These are phyloP conservation scores for Accipiter cooperii DNA, from an alignment of 2,113 vertebrate species.

Conservation along the genomic window DNA sequence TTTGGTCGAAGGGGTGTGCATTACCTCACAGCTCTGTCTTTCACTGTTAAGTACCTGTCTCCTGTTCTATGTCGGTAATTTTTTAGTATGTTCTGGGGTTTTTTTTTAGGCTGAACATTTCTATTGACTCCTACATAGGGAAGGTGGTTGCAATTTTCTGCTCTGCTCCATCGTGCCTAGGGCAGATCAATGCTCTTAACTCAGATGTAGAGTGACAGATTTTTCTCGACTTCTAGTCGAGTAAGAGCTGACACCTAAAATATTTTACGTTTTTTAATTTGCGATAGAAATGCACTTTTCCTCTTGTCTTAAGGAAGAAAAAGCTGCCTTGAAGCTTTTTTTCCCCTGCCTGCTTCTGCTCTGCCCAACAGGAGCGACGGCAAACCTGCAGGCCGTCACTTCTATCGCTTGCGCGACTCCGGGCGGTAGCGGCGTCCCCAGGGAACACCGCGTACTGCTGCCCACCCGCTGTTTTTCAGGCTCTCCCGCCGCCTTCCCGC, in stretches of 20 bases:
- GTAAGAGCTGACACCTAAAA: neutral
- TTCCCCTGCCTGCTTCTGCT: neutral
- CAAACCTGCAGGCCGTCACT: fast-evolving
- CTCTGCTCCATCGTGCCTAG: neutral
- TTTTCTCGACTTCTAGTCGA: neutral
- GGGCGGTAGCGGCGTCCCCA: fast-evolving
- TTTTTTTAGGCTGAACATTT: neutral
- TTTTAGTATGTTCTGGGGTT: neutral
- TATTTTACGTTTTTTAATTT: neutral
- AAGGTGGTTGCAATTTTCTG: neutral
- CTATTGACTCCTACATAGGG: neutral
- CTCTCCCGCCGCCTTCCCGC: no score
- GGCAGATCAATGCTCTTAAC: neutral
- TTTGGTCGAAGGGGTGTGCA: fast-evolving
- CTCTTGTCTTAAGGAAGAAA: neutral
- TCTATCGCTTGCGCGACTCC: fast-evolving
- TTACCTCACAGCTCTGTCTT: neutral
- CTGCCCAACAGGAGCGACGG: fast-evolving
- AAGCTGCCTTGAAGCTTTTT: no score
- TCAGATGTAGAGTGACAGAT: fast-evolving
- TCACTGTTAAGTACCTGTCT: no score
- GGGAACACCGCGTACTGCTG: fast-evolving
- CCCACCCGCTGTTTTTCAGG: no score
- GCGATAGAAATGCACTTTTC: neutral
- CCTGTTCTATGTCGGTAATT: fast-evolving